Evolutionary conservation across 2,797 vertebrate species (phyloP).

Genomic region (Cyprinella venusta): DNA sequence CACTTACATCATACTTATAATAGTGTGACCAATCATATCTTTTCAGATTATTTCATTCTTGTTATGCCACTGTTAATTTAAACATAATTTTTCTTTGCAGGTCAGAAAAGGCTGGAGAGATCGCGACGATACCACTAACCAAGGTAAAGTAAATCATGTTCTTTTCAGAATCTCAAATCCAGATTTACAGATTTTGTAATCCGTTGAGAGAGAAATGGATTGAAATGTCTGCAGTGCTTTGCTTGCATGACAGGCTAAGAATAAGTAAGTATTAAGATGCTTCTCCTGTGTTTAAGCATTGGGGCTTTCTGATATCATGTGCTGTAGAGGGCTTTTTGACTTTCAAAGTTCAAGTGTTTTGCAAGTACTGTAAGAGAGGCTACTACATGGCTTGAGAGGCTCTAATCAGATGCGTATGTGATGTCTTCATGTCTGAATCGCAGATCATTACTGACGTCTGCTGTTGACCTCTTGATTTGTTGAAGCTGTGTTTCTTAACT

Average conservation of each 20-base stretch:
- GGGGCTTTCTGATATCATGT: slow-evolving; percentile 13
- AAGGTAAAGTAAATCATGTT: slow-evolving; percentile 65
- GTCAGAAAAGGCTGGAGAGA: slow-evolving; percentile 76
- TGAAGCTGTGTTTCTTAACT: neutral
- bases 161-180: slow-evolving; percentile 1
- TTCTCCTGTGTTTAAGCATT: slow-evolving; percentile 11
- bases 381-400: slow-evolving; percentile 4
- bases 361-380: slow-evolving; percentile 1
- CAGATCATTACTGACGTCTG: neutral
- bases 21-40: neutral
- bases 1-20: neutral
- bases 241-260: neutral
- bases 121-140: slow-evolving; percentile 75
- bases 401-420: slow-evolving; percentile 19
- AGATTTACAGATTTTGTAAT: neutral
- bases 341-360: slow-evolving; percentile 44
- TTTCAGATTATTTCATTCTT: neutral
- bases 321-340: slow-evolving; percentile 42
- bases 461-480: slow-evolving; percentile 16
- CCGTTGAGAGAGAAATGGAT: neutral
- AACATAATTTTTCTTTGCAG: slow-evolving; percentile 57
- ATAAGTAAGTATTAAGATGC: slow-evolving; percentile 15
- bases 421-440: neutral
- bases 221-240: neutral
- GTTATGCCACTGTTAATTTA: neutral